A percentile compares a stretch with the other conserved stretches of the same genome.
These are phyloP conservation scores for Sparus aurata DNA, from an alignment of 2,797 vertebrate genomes.

Conservation along the genomic window DNA sequence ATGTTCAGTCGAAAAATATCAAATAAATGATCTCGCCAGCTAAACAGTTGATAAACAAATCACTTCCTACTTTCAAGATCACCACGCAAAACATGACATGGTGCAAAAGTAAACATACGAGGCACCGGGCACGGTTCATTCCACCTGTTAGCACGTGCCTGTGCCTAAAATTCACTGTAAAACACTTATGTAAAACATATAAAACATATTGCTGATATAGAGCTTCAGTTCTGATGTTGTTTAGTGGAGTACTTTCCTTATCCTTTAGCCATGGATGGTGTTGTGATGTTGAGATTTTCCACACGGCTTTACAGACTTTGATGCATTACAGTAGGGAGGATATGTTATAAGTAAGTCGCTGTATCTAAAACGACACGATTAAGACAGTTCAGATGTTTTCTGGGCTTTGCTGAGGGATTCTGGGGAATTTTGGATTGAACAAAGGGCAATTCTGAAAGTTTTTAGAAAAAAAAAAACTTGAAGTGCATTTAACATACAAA, in stretches of 20 bases:
- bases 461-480: neutral
- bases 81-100: slow-evolving; percentile 29
- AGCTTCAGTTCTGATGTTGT: neutral
- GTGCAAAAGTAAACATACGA: slow-evolving; percentile 41
- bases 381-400: neutral
- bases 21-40: slow-evolving; percentile 40
- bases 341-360: neutral
- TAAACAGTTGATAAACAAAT: slow-evolving; percentile 55
- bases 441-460: neutral
- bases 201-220: neutral
- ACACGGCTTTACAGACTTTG: too few relatives aligned
- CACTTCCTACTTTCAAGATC: slow-evolving; percentile 40
- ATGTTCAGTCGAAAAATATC: slow-evolving; percentile 28
- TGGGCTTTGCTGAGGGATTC: neutral
- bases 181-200: neutral
- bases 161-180: neutral
- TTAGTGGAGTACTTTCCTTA: neutral
- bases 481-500: neutral
- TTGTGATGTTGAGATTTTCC: too few relatives aligned
- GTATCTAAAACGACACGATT: neutral
- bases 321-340: too few relatives aligned
- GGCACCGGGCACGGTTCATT: slow-evolving; percentile 6
- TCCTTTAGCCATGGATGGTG: too few relatives aligned
- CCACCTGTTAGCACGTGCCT: slow-evolving; percentile 39
- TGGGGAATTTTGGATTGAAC: neutral